Percentiles rank a stretch among this genome's conserved stretches.
Evolutionary conservation across 2,888 invertebrate species (phyloP).

Genomic region (Platycheirus albimanus): DNA sequence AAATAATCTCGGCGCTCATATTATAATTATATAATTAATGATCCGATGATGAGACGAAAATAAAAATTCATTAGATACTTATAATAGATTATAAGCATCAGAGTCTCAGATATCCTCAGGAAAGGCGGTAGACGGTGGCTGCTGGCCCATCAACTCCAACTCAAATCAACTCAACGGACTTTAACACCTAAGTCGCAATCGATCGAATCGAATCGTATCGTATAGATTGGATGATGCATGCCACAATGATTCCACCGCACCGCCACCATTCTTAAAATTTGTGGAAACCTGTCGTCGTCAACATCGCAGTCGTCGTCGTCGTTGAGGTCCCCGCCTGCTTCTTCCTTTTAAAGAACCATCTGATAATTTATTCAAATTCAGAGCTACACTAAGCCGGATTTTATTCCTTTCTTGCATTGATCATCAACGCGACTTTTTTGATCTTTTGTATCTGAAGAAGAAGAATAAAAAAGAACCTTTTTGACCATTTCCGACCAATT

Average conservation of each 20-base stretch:
- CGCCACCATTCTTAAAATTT: neutral
- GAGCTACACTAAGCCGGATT: conserved; percentile 30
- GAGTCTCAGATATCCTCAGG: neutral
- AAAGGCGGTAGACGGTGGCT: conserved; percentile 5
- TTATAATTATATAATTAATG: conserved; percentile 60
- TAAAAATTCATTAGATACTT: conserved; percentile 54
- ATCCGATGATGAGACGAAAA: conserved; percentile 62
- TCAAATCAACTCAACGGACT: conserved; percentile 53
- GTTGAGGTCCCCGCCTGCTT: neutral
- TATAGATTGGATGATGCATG: neutral
- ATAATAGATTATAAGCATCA: conserved; percentile 35
- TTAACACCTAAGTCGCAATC: conserved; percentile 59
- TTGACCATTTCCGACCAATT: conserved; percentile 21
- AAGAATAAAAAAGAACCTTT: conserved; percentile 13
- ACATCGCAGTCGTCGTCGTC: neutral
- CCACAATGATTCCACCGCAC: neutral
- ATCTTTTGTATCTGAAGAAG: conserved; percentile 8
- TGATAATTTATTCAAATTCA: conserved; percentile 66
- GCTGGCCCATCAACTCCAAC: conserved; percentile 35
- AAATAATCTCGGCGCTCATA: conserved; percentile 59
- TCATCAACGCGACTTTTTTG: neutral
- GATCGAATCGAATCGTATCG: conserved; percentile 39
- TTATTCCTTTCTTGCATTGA: neutral
- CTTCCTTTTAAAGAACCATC: conserved; percentile 13
- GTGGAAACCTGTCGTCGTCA: conserved; percentile 53